Base-by-base conservation (phyloP, 2,888 invertebrate species). In the Folsomia manolachei region DNA sequence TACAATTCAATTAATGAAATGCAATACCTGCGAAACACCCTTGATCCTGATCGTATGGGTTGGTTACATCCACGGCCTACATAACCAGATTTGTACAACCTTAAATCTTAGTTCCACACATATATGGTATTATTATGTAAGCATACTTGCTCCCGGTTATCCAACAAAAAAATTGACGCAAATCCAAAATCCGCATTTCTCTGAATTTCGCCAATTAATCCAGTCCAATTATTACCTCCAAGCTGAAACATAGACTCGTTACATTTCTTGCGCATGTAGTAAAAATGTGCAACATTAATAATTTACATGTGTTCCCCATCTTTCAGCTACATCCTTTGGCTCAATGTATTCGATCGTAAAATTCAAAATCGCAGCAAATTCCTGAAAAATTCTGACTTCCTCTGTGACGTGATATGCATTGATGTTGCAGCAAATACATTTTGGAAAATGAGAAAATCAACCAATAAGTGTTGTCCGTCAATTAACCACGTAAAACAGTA, bases 11-110 rank as follows among this genome's bases (percentile, higher is more conserved):
- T n/a, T n/a, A n/a, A n/a, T n/a, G n/a, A n/a, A n/a, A n/a, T n/a
- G n/a, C n/a, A n/a, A n/a, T n/a, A n/a, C n/a, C n/a, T n/a, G 78
- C 80, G 72, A 80, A 80, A 69, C 80, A 80, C 1, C 79, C 80
- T 67, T 79, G 71, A 39, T 80, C 80, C 53, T 78, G 75, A 69
- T 80, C 80, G 68, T 80, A 80, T 0, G 80, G 78, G 1, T 73
- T 74, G 4, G 80, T 72, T 0, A 80, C 74, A 67, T 80, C 80
- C 2, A 80, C 80, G 14, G 73, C 80, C 78, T 73, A 63, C 39
- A 39, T 39, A 39, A 39, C 39, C 39, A 39, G 14, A 39, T 39
- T 9, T 39, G 39, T 39, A 39, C 14, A 39, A 39, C 39, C n/a
- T n/a, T n/a, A n/a, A n/a, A n/a, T n/a, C n/a, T n/a, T n/a, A n/a